phyloP scores from a whole-genome alignment of 2,113 vertebrate species.

The Neotragus pygmaeus region DNA sequence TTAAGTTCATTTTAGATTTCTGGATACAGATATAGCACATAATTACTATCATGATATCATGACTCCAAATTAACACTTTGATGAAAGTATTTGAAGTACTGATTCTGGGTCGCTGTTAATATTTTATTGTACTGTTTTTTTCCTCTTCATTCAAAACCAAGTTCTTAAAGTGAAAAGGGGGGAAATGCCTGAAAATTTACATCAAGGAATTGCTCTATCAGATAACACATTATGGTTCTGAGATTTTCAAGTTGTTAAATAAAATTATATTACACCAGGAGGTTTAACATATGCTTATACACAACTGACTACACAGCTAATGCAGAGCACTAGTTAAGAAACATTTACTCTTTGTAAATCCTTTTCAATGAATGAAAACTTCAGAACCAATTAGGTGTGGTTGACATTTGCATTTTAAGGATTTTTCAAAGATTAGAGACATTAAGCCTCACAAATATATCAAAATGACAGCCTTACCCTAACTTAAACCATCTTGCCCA shows the following conservation, averaged over 20 bases:
- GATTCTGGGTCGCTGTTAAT: not conserved
- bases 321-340: not conserved
- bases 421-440: slow-evolving; percentile 65
- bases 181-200: not conserved
- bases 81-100: not conserved
- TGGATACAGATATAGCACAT: not conserved
- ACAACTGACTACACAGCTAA: not conserved
- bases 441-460: slow-evolving; percentile 65
- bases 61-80: slow-evolving; percentile 49
- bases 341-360: slow-evolving; percentile 43
- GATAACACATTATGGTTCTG: not conserved
- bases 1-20: not conserved
- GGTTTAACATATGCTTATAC: slow-evolving; percentile 13
- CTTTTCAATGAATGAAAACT: slow-evolving; percentile 62
- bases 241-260: slow-evolving; percentile 53
- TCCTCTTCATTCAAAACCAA: not conserved
- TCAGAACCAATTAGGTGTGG: slow-evolving; percentile 67
- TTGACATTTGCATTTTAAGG: slow-evolving; percentile 73
- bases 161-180: not conserved
- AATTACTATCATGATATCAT: not conserved
- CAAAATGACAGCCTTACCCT: slow-evolving; percentile 61
- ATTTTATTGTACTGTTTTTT: not conserved
- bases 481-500: slow-evolving; percentile 76
- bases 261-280: slow-evolving; percentile 14
- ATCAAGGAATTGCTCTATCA: not conserved